Percentiles rank a stretch among this genome's conserved stretches.
phyloP scores from a whole-genome alignment of 1,140 invertebrate genomes.

The Xylocopa sonorina region DNA sequence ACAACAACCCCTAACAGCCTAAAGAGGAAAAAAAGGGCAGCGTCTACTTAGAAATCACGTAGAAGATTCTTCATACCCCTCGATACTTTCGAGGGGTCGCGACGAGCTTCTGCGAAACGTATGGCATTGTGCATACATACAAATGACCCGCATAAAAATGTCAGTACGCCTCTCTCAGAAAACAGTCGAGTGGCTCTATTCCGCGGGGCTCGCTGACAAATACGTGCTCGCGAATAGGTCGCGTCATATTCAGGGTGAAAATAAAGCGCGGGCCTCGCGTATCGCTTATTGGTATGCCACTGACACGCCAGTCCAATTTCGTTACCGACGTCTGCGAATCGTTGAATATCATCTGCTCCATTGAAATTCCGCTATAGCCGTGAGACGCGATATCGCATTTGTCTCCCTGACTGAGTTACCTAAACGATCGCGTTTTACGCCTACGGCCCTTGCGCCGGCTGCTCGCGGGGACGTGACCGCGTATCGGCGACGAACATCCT shows the following conservation, averaged over 20 bases:
- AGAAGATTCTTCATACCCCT: neutral
- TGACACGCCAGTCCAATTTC: conserved; percentile 68
- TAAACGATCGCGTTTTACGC: conserved; percentile 68
- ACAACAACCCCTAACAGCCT: too few relatives aligned
- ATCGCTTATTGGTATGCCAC: conserved; percentile 68
- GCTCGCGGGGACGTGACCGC: conserved; percentile 36
- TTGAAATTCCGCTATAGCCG: conserved; percentile 70
- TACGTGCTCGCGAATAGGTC: conserved; percentile 49
- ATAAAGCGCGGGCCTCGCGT: conserved; percentile 49
- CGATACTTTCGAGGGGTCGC: neutral
- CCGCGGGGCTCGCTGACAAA: conserved; percentile 35
- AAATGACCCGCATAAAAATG: conserved; percentile 22
- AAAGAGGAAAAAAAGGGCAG: neutral
- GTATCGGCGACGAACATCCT: conserved; percentile 32
- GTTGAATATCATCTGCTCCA: conserved; percentile 72
- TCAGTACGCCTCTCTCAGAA: neutral
- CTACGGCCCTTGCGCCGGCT: conserved; percentile 43
- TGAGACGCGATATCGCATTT: conserved; percentile 71
- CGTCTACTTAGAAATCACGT: neutral
- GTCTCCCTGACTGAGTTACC: conserved; percentile 69
- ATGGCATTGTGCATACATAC: conserved; percentile 14
- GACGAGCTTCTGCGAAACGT: neutral
- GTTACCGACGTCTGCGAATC: conserved; percentile 70
- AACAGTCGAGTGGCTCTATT: conserved; percentile 16
- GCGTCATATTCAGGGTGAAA: conserved; percentile 47